Percentiles rank a stretch among this genome's conserved stretches.
phyloP scores from a whole-genome alignment of 2,113 vertebrate species.

The Catagonus wagneri region DNA sequence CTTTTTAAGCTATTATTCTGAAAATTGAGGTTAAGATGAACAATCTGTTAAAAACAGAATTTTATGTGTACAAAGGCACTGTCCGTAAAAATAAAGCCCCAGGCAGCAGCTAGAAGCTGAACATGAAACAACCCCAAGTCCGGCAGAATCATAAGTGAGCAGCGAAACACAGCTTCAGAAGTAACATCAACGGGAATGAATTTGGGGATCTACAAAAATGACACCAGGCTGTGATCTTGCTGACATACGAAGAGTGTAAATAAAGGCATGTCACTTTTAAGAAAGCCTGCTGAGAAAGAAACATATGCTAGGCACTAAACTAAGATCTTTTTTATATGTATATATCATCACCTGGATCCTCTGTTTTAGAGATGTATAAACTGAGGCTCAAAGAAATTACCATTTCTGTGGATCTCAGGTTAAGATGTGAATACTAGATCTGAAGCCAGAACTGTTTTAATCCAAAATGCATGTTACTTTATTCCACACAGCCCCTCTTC shows the following conservation, averaged over 20 bases:
- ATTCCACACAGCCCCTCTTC: background rate
- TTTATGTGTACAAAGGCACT: background rate
- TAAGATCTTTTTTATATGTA: background rate
- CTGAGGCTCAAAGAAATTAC: background rate
- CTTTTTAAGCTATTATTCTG: background rate
- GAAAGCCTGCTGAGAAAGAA: background rate
- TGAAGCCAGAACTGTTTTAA: background rate
- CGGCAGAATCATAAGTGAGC: background rate
- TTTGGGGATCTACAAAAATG: background rate
- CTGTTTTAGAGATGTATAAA: background rate
- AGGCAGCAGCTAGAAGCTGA: background rate
- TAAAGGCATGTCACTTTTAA: background rate
- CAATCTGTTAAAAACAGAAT: slow-evolving; percentile 21
- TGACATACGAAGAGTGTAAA: background rate
- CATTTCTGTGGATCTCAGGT: background rate
- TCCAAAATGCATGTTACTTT: background rate
- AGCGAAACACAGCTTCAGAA: slow-evolving; percentile 17
- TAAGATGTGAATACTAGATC: slow-evolving; percentile 14
- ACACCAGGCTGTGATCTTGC: background rate
- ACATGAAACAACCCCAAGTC: background rate
- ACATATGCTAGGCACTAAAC: background rate
- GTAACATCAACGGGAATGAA: background rate
- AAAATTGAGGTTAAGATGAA: slow-evolving; percentile 41
- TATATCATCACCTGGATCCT: background rate
- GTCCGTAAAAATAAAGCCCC: slow-evolving; percentile 5